Percentiles rank a stretch among this genome's conserved stretches.
These are phyloP conservation scores for Elaeidobius kamerunicus DNA, from an alignment of 2,888 invertebrate genomes.

Conservation along the genomic window DNA sequence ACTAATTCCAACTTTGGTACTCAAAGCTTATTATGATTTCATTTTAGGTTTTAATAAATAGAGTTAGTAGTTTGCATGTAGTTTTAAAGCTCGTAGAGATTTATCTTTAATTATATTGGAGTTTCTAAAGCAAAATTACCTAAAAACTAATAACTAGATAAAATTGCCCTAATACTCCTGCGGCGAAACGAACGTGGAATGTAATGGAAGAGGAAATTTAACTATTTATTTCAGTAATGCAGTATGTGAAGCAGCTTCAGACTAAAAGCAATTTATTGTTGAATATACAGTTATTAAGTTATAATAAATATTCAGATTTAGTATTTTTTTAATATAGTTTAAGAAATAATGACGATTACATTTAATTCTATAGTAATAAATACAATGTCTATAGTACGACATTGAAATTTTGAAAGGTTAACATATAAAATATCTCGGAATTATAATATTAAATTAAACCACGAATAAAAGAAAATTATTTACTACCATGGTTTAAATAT, in stretches of 20 bases:
- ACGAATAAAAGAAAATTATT: too few species aligned
- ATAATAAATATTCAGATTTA: conserved; percentile 17
- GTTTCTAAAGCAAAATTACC: conserved; percentile 37
- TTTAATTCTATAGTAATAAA: too few species aligned
- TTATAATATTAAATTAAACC: too few species aligned
- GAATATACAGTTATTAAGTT: conserved; percentile 25
- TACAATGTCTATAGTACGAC: too few species aligned
- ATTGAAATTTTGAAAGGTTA: too few species aligned
- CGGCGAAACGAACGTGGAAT: conserved; percentile 20
- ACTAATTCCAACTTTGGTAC: conserved; percentile 10
- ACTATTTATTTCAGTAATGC: conserved; percentile 30
- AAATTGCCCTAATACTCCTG: conserved; percentile 32
- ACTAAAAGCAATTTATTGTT: conserved; percentile 29
- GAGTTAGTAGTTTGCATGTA: conserved; percentile 20
- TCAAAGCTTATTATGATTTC: conserved; percentile 19
- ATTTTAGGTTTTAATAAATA: conserved; percentile 25
- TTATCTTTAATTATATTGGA: conserved; percentile 34
- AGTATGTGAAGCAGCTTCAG: conserved; percentile 21
- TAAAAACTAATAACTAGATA: conserved; percentile 38
- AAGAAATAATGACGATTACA: background rate
- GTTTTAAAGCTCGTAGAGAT: conserved; percentile 27
- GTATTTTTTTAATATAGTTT: background rate
- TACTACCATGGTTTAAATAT: too few species aligned
- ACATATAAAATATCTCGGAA: too few species aligned
- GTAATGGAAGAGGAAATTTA: conserved; percentile 30